These are phyloP conservation scores for Heliornis fulica DNA, from an alignment of 2,113 vertebrate genomes.

Conservation along the genomic window DNA sequence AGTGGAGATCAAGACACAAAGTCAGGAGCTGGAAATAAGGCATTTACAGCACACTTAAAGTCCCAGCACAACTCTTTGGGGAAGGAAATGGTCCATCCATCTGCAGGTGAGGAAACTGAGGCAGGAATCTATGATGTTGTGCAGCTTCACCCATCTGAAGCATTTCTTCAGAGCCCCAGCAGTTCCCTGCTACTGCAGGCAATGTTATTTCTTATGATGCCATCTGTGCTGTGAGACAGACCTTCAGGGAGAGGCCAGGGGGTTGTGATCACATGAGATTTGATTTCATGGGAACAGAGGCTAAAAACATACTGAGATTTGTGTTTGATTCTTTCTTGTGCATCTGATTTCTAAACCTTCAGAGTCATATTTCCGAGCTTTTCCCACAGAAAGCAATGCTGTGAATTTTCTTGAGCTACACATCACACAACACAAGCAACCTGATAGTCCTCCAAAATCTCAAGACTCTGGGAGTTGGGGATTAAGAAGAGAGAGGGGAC, in stretches of 20 bases:
- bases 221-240: neutral
- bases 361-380: neutral
- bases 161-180: neutral
- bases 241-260: neutral
- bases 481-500: neutral
- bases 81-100: neutral
- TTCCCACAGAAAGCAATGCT: neutral
- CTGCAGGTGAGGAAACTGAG: neutral
- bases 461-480: neutral
- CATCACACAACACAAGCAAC: neutral
- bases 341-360: neutral
- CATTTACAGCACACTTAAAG: neutral
- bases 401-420: neutral
- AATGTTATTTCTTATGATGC: neutral
- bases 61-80: neutral
- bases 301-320: neutral
- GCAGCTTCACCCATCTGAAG: neutral
- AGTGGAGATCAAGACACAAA: neutral
- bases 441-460: neutral
- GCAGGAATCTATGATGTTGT: neutral
- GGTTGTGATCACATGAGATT: neutral
- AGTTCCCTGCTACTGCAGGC: neutral
- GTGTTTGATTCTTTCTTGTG: neutral
- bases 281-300: neutral
- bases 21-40: neutral